Evolutionary conservation across 1,140 invertebrate genomes (phyloP).

Genomic region (Aphelenchoides besseyi): DNA sequence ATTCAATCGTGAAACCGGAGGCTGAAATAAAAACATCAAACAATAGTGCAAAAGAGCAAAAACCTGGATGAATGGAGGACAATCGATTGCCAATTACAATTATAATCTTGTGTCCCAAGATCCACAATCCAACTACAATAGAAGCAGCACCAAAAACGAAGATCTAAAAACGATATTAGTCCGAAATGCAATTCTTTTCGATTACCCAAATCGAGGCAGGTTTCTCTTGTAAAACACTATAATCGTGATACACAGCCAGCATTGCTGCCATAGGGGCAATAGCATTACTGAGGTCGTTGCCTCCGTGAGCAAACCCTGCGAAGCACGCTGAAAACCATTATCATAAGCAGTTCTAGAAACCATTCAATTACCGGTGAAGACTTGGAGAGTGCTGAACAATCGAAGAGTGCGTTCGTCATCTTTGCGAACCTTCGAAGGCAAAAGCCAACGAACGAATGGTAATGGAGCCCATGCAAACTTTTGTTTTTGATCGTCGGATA

Average conservation of each 20-base stretch:
- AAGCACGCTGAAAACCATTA: conserved; percentile 78
- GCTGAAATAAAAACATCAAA: not conserved
- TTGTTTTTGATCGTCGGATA: not conserved
- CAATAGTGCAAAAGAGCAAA: too few relatives aligned
- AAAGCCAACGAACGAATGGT: conserved; percentile 48
- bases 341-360: too few relatives aligned
- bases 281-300: conserved; percentile 91
- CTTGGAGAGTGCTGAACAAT: conserved; percentile 65
- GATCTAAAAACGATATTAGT: conserved; percentile 22
- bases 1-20: conserved; percentile 70
- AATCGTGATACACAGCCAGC: conserved; percentile 73
- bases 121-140: conserved; percentile 87
- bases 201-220: conserved; percentile 38
- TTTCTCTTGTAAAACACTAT: conserved; percentile 38
- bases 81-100: conserved; percentile 92
- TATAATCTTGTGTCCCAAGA: conserved; percentile 86
- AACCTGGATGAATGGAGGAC: conserved; percentile 86
- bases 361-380: conserved; percentile 88
- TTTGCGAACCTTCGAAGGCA: conserved; percentile 43
- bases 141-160: conserved; percentile 87
- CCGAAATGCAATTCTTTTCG: conserved; percentile 29
- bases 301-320: conserved; percentile 94
- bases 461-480: conserved; percentile 21
- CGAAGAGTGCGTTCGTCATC: conserved; percentile 48
- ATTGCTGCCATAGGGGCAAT: conserved; percentile 90